Evolutionary conservation across 2,797 vertebrate species (phyloP).

Genomic region (Poecilia wingei): DNA sequence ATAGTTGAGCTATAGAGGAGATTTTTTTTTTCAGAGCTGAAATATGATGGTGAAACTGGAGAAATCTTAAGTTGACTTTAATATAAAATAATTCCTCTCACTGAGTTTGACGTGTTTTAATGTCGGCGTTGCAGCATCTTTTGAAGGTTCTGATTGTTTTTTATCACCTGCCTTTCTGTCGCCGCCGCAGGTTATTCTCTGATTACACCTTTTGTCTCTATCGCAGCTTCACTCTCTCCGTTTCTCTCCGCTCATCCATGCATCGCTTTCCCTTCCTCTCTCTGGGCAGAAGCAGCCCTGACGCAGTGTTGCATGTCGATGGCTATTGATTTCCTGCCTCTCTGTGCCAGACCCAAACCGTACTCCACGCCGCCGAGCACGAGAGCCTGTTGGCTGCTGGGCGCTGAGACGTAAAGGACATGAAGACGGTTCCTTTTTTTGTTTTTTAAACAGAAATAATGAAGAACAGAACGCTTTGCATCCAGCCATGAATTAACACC

Average conservation of each 20-base stretch:
- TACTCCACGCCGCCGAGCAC: slow-evolving; percentile 34
- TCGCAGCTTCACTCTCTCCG: slow-evolving; percentile 20
- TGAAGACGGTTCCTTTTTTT: slow-evolving; percentile 3
- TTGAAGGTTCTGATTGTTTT: slow-evolving; percentile 23
- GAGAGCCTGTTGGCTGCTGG: slow-evolving; percentile 22
- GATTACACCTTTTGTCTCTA: slow-evolving; percentile 40
- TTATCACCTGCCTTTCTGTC: slow-evolving; percentile 32
- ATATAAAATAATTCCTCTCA: slow-evolving; percentile 30
- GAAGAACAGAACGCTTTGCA: slow-evolving; percentile 1
- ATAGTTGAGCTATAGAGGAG: slow-evolving; percentile 29
- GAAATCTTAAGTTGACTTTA: slow-evolving; percentile 37
- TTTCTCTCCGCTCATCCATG: slow-evolving; percentile 27
- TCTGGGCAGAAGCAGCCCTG: slow-evolving; percentile 68
- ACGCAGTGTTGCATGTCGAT: slow-evolving; percentile 75
- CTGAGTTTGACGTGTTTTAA: slow-evolving; percentile 19
- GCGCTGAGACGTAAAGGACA: slow-evolving; percentile 25
- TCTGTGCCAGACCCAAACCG: slow-evolving; percentile 48
- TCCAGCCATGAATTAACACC: neutral
- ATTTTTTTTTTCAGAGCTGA: neutral
- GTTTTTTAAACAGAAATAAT: slow-evolving; percentile 1
- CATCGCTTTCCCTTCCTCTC: slow-evolving; percentile 31
- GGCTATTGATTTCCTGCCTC: slow-evolving; percentile 68
- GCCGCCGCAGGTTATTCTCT: slow-evolving; percentile 12
- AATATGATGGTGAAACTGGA: slow-evolving; percentile 12
- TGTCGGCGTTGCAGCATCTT: slow-evolving; percentile 20